phyloP scores from a whole-genome alignment of 23 tunicate species.

The Oikopleura vanhoeffeni region DNA sequence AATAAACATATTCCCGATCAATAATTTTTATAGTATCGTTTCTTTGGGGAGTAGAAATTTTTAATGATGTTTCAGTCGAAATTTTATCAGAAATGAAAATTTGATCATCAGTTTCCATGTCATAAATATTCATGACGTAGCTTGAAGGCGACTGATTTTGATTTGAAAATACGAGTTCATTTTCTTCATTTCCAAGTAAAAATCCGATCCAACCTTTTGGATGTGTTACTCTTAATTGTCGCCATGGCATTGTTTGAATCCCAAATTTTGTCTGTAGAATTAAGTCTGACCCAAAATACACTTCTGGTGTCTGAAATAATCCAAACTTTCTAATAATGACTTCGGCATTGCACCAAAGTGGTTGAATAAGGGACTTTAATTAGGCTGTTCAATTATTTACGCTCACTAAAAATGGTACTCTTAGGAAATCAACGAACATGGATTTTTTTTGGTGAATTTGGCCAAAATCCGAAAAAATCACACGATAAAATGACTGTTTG shows the following conservation, averaged over 20 bases:
- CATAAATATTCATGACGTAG: not conserved
- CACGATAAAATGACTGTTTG: too few species aligned
- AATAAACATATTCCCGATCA: too few species aligned
- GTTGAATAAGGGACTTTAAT: not conserved
- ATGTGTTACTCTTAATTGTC: not conserved
- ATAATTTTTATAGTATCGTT: too few species aligned
- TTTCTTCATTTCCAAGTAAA: not conserved
- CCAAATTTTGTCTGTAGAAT: not conserved
- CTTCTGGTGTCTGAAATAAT: not conserved
- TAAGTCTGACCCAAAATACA: not conserved
- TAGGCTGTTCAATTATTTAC: too few species aligned
- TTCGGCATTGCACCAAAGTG: not conserved
- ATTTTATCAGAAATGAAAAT: not conserved
- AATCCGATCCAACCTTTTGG: not conserved
- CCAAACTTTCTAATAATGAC: constrained; percentile 3
- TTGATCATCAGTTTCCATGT: not conserved
- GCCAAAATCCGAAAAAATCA: too few species aligned
- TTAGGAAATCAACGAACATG: too few species aligned
- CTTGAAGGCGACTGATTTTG: not conserved
- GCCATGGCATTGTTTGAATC: not conserved
- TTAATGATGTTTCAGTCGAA: too few species aligned
- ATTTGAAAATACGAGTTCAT: not conserved
- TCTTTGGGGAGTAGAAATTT: too few species aligned
- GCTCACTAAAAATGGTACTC: too few species aligned
- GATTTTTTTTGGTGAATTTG: too few species aligned